A percentile compares a stretch with the other conserved stretches of the same genome.
Evolutionary conservation across 1,140 invertebrate genomes (phyloP).

Genomic region (Halesus radiatus): DNA sequence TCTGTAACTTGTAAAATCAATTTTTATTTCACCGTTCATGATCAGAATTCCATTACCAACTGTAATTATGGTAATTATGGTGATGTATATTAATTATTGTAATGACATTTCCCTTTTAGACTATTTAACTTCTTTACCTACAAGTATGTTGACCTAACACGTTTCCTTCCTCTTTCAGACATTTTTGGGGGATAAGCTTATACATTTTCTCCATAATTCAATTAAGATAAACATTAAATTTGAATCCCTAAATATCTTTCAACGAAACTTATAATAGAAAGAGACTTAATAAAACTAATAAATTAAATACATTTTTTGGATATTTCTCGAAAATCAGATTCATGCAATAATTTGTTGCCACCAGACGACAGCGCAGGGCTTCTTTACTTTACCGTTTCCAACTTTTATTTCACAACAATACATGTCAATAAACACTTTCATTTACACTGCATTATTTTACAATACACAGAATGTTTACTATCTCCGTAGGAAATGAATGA

Average conservation of each 20-base stretch:
- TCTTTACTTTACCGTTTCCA: no score
- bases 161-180: neutral
- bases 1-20: neutral
- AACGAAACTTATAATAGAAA: no score
- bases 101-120: conserved; percentile 10
- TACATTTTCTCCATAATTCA: neutral
- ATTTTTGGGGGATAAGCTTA: conserved; percentile 2
- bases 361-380: no score
- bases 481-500: conserved; percentile 7
- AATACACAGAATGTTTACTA: no score
- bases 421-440: no score
- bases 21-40: neutral
- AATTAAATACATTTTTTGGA: no score
- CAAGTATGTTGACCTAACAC: conserved; percentile 9
- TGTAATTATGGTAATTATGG: conserved; percentile 3
- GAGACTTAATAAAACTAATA: no score
- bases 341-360: no score
- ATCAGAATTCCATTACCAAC: neutral
- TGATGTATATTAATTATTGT: neutral
- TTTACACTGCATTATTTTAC: no score
- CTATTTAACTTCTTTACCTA: neutral
- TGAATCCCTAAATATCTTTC: no score
- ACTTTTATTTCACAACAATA: no score
- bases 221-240: neutral
- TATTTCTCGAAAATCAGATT: no score